Percentiles rank a stretch among this genome's conserved stretches.
phyloP scores from a whole-genome alignment of 2,888 invertebrate species.

The Pollenia griseotomentosa region DNA sequence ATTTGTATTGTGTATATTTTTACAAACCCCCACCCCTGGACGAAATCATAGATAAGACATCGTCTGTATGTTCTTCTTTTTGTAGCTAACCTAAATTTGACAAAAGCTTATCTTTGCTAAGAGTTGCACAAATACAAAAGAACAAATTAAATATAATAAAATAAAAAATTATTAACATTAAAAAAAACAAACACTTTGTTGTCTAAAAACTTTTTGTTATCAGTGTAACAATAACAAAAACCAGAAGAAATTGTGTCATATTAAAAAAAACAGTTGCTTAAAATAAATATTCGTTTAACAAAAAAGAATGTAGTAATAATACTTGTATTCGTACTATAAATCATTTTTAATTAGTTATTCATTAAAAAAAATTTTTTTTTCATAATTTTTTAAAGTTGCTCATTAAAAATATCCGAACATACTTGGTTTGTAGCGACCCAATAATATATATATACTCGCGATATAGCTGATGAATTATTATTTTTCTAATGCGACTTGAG shows the following conservation, averaged over 20 bases:
- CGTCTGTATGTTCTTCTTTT: neutral
- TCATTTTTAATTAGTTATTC: conserved; percentile 11
- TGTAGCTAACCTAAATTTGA: conserved; percentile 59
- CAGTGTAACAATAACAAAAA: conserved; percentile 20
- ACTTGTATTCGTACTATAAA: neutral
- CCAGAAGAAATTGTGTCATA: conserved; percentile 50
- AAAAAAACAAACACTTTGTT: conserved; percentile 40
- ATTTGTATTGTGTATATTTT: conserved; percentile 12
- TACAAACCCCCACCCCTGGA: conserved; percentile 13
- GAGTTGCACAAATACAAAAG: conserved; percentile 37
- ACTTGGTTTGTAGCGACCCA: no score
- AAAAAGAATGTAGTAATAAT: conserved; percentile 1
- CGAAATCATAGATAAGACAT: conserved; percentile 53
- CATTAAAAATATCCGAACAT: no score
- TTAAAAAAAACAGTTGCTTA: conserved; percentile 19
- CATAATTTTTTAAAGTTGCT: no score
- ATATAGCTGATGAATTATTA: neutral
- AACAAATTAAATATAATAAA: conserved; percentile 21
- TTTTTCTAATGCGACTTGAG: neutral
- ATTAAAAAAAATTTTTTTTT: neutral
- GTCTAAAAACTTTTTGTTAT: conserved; percentile 44
- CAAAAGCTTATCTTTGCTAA: conserved; percentile 60
- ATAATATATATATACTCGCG: no score
- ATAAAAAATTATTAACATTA: neutral
- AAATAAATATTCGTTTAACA: neutral